Base-by-base conservation (phyloP, 2,888 invertebrate species). In the Cephalotes varians region DNA sequence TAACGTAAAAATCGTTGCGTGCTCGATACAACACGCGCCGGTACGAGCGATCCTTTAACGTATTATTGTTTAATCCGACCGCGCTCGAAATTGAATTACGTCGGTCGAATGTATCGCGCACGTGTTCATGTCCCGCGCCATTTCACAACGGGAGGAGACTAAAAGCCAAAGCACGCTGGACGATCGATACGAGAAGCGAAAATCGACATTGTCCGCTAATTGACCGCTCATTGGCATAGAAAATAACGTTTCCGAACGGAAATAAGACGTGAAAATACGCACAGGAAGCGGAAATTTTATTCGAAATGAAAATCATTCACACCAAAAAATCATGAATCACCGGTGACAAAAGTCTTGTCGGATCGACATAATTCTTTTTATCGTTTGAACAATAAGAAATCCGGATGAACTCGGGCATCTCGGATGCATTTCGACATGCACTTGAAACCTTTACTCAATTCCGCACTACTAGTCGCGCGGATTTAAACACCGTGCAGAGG, bases 21-120 rank as follows among this genome's bases (percentile, higher is more conserved):
- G 31, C 21, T 44, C 65, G 49, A 64, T 49, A 60, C 73, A 73
- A 76, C 64, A 18, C 62, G 28, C 28, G 49, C 31, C 47, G 40
- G 5, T 28, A 62, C 76, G 40, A 28, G 37, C 56, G 44, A 69
- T 77, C 69, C 56, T 56, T 69, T 69, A 67, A 31, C 56, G 65
- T 84, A 82, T 80, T 85, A 83, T 85, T 76, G 72, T 74, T 79
- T 67, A 80, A 73, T 74, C 49, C 74, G 74, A 67, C 77, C 67
- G 47, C 54, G 62, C 49, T 51, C 31, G 67, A 83, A 85, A 85
- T 85, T 71, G 80, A 85, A 85, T 85, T 85, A 83, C 80, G 47
- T 21, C 82, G 28, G 10, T 21, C 56, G 40, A 44, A 71, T 72
- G 56, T 71, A 54, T 56, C 62, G 28, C 58, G 28, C 58, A 15